phyloP scores from a whole-genome alignment of 2,888 invertebrate genomes.

The Latheticus oryzae region DNA sequence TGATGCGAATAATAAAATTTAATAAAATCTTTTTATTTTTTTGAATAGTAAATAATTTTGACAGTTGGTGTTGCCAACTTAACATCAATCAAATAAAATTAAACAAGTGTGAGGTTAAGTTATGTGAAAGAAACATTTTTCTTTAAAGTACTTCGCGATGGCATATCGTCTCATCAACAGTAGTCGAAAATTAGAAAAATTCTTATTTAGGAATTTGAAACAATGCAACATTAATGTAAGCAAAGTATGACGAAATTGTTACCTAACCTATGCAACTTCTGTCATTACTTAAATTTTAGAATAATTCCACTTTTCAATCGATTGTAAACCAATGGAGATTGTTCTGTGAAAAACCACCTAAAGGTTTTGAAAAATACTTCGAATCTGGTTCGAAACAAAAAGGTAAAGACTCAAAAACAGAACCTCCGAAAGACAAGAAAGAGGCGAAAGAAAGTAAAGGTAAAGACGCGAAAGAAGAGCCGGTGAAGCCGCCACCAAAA shows the following conservation, averaged over 20 bases:
- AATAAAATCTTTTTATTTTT: background rate
- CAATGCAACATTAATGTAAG: slow-evolving; percentile 56
- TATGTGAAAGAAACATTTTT: slow-evolving; percentile 43
- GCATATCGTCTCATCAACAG: slow-evolving; percentile 73
- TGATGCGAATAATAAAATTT: background rate
- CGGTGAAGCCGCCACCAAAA: slow-evolving; percentile 64
- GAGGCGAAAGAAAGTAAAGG: slow-evolving; percentile 59
- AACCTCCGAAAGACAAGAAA: slow-evolving; percentile 57
- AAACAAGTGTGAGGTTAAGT: slow-evolving; percentile 41
- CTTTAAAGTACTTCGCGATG: slow-evolving; percentile 64
- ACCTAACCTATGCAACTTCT: slow-evolving; percentile 46
- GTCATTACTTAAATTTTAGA: slow-evolving; percentile 65
- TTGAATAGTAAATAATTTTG: too few relatives aligned
- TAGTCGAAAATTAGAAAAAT: slow-evolving; percentile 70
- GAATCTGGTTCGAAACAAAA: slow-evolving; percentile 69
- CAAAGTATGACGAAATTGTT: slow-evolving; percentile 54
- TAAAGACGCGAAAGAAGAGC: slow-evolving; percentile 61
- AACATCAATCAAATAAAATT: slow-evolving; percentile 16
- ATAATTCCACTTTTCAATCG: slow-evolving; percentile 69
- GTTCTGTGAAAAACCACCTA: slow-evolving; percentile 85
- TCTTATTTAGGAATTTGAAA: slow-evolving; percentile 60
- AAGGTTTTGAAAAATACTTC: slow-evolving; percentile 95
- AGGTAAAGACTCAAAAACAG: slow-evolving; percentile 62
- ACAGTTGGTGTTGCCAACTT: slow-evolving; percentile 2
- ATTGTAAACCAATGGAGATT: slow-evolving; percentile 73